A percentile compares a stretch with the other conserved stretches of the same genome.
These are phyloP conservation scores for Rhopilema esculentum DNA, from an alignment of 30 jellyfish, hydroid and myxozoan genomes.

Conservation along the genomic window DNA sequence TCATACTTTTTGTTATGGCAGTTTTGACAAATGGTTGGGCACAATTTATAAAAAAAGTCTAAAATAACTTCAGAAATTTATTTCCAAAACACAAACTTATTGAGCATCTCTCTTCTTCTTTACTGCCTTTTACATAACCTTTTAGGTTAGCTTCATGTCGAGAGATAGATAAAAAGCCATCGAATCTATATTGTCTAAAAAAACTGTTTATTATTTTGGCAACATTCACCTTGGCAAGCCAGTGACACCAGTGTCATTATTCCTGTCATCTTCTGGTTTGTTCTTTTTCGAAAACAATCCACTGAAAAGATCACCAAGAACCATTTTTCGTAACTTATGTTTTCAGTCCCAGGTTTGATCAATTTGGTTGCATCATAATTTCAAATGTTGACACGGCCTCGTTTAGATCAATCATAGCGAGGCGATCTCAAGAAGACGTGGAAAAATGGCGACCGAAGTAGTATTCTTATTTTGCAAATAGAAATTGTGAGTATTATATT, in stretches of 20 bases:
- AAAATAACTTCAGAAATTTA: too few relatives aligned
- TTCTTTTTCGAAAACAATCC: slow-evolving; percentile 8
- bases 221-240: slow-evolving; percentile 41
- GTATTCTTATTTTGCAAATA: too few relatives aligned
- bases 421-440: slow-evolving; percentile 36
- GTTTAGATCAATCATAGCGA: neutral
- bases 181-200: neutral
- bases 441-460: slow-evolving; percentile 55
- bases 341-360: neutral
- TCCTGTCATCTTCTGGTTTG: neutral
- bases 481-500: too few relatives aligned
- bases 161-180: too few relatives aligned
- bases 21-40: too few relatives aligned
- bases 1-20: too few relatives aligned
- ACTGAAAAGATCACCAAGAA: slow-evolving; percentile 31
- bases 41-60: too few relatives aligned
- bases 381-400: slow-evolving; percentile 21
- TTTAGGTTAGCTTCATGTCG: too few relatives aligned
- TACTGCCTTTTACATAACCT: too few relatives aligned
- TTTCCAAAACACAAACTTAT: too few relatives aligned
- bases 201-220: neutral
- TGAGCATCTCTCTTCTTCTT: too few relatives aligned
- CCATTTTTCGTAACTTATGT: slow-evolving; percentile 9
- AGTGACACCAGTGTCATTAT: slow-evolving; percentile 18
- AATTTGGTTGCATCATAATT: slow-evolving; percentile 24